Conservation (phyloP, 2,797 vertebrate genomes). For the Acomys russatus region DNA sequence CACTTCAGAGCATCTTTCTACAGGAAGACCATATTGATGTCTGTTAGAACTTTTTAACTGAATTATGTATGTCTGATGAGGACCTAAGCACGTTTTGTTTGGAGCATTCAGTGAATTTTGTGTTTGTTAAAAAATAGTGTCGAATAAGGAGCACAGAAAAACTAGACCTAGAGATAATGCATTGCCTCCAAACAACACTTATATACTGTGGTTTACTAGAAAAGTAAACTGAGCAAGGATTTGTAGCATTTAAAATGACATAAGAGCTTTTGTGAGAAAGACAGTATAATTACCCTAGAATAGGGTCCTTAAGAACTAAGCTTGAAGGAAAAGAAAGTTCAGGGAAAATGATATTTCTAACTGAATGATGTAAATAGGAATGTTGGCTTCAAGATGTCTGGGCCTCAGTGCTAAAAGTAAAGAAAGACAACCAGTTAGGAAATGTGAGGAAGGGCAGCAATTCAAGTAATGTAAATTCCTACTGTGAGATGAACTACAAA, state of each 20-base stretch:
- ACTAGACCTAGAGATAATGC: slow-evolving; percentile 6
- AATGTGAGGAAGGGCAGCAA: neutral
- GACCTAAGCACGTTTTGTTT: neutral
- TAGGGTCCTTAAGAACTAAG: slow-evolving; percentile 27
- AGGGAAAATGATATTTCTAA: slow-evolving; percentile 57
- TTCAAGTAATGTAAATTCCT: neutral
- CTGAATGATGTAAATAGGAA: slow-evolving; percentile 19
- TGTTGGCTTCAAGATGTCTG: slow-evolving; percentile 16
- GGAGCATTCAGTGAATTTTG: slow-evolving; percentile 46
- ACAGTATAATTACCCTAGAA: slow-evolving; percentile 24
- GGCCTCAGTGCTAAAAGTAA: neutral
- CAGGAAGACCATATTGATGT: neutral
- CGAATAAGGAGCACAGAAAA: slow-evolving; percentile 31
- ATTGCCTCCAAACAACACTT: slow-evolving; percentile 17
- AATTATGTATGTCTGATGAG: neutral
- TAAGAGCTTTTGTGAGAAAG: slow-evolving; percentile 46
- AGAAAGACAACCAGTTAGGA: neutral
- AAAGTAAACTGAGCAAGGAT: slow-evolving; percentile 24
- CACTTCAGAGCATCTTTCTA: neutral
- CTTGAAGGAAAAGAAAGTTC: slow-evolving; percentile 30
- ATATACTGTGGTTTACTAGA: neutral
- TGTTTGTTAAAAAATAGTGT: slow-evolving; percentile 47
- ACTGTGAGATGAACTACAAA: neutral
- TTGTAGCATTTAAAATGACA: slow-evolving; percentile 36
- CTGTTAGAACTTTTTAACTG: neutral